A percentile compares a stretch with the other conserved stretches of the same genome.
Conservation (phyloP, 2,113 vertebrate species). For the Alosa alosa region DNA sequence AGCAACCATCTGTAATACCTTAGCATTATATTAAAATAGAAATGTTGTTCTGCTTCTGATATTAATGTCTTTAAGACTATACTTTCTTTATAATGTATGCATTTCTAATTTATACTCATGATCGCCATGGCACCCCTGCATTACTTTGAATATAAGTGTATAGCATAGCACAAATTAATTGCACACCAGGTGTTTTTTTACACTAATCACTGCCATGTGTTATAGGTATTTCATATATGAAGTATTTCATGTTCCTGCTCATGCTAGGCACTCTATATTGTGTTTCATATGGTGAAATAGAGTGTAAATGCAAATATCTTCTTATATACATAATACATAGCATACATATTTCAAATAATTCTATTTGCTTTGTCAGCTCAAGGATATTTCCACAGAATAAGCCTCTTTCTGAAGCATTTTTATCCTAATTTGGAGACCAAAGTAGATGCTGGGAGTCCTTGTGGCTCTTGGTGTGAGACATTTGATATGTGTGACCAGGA, state of each 20-base stretch:
- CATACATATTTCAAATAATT: slow-evolving; percentile 44
- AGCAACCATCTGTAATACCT: background rate
- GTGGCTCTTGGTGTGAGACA: slow-evolving; percentile 57
- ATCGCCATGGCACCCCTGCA: background rate
- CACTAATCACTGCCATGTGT: background rate
- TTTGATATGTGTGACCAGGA: slow-evolving; percentile 70
- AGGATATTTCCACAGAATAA: slow-evolving; percentile 43
- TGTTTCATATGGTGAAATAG: background rate
- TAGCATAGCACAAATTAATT: background rate
- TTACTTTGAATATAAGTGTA: background rate
- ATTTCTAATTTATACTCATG: background rate
- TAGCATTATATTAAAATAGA: no score
- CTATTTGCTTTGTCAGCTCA: slow-evolving; percentile 49
- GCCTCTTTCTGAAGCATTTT: slow-evolving; percentile 43
- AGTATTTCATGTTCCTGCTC: background rate
- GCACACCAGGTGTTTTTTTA: background rate
- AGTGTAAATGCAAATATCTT: slow-evolving; percentile 29
- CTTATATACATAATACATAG: slow-evolving; percentile 29
- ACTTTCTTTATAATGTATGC: background rate
- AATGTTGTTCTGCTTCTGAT: no score
- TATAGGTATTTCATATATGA: background rate
- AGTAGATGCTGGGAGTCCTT: slow-evolving; percentile 59
- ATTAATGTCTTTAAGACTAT: background rate
- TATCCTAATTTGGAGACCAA: slow-evolving; percentile 53
- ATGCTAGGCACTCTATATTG: background rate